Evolutionary conservation across 1,140 invertebrate species (phyloP).

Genomic region (Acyrthosiphon pisum): DNA sequence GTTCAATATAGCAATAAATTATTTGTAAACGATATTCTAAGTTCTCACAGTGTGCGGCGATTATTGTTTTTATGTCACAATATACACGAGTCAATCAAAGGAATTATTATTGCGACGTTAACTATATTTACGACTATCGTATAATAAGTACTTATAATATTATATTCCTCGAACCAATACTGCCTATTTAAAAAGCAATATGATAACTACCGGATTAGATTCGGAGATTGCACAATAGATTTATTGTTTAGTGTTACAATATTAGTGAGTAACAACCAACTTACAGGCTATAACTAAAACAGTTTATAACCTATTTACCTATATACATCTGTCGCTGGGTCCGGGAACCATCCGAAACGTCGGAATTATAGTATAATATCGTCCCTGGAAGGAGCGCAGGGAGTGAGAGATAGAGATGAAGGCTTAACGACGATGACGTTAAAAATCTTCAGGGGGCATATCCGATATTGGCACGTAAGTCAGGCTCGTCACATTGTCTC

Average conservation of each 20-base stretch:
- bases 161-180: too few species aligned
- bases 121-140: background rate
- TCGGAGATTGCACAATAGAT: background rate
- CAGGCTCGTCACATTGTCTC: background rate
- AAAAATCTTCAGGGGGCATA: too few species aligned
- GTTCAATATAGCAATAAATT: background rate
- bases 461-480: background rate
- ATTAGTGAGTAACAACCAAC: too few species aligned
- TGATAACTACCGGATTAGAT: background rate
- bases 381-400: background rate
- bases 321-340: too few species aligned
- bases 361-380: background rate
- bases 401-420: too few species aligned
- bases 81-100: background rate
- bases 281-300: too few species aligned
- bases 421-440: too few species aligned
- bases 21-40: slow-evolving; percentile 10
- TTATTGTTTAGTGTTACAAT: background rate
- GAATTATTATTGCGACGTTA: background rate
- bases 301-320: too few species aligned
- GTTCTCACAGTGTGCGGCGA: background rate
- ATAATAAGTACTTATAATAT: background rate
- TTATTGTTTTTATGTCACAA: background rate
- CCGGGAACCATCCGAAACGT: background rate
- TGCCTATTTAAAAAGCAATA: background rate